phyloP scores from a whole-genome alignment of 2,888 invertebrate genomes.

The Torymus tubicola region DNA sequence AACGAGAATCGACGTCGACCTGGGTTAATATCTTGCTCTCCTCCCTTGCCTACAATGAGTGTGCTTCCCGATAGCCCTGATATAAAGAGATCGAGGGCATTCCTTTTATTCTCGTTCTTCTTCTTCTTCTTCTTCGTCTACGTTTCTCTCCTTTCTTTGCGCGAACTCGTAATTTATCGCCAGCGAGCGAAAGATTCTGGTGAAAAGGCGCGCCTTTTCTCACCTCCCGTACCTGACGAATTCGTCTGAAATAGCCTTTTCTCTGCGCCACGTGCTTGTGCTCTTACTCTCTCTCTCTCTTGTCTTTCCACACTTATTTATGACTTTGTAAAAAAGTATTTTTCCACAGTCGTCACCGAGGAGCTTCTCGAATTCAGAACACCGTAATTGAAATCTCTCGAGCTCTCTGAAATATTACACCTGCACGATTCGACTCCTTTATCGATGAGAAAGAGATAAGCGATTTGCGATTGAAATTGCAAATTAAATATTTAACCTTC shows the following conservation, averaged over 20 bases:
- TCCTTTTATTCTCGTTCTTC: too few relatives aligned
- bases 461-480: background rate
- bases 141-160: background rate
- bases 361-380: background rate
- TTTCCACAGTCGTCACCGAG: background rate
- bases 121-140: background rate
- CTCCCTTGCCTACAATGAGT: background rate
- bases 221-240: background rate
- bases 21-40: conserved; percentile 57
- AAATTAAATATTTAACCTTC: conserved; percentile 19
- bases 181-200: background rate
- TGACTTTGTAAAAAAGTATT: conserved; percentile 8
- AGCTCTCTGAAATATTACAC: too few relatives aligned
- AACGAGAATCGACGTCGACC: conserved; percentile 50
- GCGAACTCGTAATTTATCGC: conserved; percentile 37
- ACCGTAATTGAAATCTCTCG: too few relatives aligned
- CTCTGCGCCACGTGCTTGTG: background rate
- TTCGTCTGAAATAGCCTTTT: conserved; percentile 17
- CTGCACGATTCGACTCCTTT: too few relatives aligned
- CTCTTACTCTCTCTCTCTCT: conserved; percentile 6
- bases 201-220: background rate
- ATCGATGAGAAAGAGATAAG: too few relatives aligned
- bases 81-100: conserved; percentile 22
- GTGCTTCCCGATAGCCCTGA: conserved; percentile 9
- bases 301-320: background rate